These are phyloP conservation scores for Morphnarchus princeps DNA, from an alignment of 2,113 vertebrate genomes.

Conservation along the genomic window DNA sequence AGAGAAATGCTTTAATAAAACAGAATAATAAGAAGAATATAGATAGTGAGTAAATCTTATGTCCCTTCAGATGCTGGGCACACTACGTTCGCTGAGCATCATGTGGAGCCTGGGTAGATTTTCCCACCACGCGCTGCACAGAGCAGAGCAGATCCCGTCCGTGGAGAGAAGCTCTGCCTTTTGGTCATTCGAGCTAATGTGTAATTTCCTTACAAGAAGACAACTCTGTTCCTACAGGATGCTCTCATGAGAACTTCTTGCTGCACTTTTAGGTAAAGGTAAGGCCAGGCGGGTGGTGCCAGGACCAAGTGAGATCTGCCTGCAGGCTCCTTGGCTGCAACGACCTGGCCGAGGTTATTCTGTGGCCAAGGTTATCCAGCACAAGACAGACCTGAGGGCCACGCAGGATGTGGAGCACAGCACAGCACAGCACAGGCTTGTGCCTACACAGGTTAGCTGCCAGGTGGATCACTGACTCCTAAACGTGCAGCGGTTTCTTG, in stretches of 20 bases:
- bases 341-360: not conserved
- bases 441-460: not conserved
- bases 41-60: not conserved
- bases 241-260: not conserved
- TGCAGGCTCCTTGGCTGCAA: not conserved
- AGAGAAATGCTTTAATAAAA: not conserved
- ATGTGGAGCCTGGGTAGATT: not conserved
- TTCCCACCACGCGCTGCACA: not conserved
- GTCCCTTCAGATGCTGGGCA: not conserved
- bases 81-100: rapidly evolving
- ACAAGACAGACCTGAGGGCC: not conserved
- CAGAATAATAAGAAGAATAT: not conserved
- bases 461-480: not conserved
- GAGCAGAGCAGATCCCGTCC: not conserved
- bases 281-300: not conserved
- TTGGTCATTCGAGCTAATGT: not conserved
- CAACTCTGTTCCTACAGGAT: not conserved
- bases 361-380: not conserved
- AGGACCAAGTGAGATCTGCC: not conserved
- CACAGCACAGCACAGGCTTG: not conserved
- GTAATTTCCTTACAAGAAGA: not conserved
- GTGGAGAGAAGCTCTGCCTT: not conserved
- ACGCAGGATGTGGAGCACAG: rapidly evolving
- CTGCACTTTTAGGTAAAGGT: not conserved
- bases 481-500: not conserved